These are phyloP conservation scores for Cyclophora albipunctata DNA, from an alignment of 2,888 invertebrate species.

Conservation along the genomic window DNA sequence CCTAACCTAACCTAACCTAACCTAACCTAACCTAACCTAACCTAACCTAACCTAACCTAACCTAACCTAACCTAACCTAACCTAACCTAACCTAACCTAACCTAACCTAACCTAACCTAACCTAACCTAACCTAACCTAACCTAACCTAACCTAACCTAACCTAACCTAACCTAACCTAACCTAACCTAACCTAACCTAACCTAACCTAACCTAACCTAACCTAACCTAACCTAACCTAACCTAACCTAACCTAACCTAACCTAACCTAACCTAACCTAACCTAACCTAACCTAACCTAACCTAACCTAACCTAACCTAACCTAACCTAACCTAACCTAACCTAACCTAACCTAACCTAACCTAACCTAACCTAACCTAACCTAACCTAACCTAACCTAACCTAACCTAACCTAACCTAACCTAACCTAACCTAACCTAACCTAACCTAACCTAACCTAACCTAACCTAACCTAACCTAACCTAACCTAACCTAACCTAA, in stretches of 20 bases:
- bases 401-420: conserved; percentile 10
- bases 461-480: conserved; percentile 7
- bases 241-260: conserved; percentile 8
- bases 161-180: conserved; percentile 8
- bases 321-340: conserved; percentile 8
- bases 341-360: conserved; percentile 8
- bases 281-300: conserved; percentile 6
- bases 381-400: conserved; percentile 8
- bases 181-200: conserved; percentile 7
- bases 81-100: conserved; percentile 8
- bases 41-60: conserved; percentile 8
- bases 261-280: conserved; percentile 7
- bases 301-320: conserved; percentile 8
- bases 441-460: conserved; percentile 11
- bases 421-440: conserved; percentile 12
- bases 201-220: conserved; percentile 8
- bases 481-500: conserved; percentile 9
- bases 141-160: conserved; percentile 6
- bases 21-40: conserved; percentile 6
- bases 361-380: conserved; percentile 8
- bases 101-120: conserved; percentile 7
- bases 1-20: conserved; percentile 8
- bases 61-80: conserved; percentile 8
- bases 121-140: conserved; percentile 5
- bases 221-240: conserved; percentile 8